Conservation (phyloP, 2,113 vertebrate genomes). For the Dicaeum eximium region DNA sequence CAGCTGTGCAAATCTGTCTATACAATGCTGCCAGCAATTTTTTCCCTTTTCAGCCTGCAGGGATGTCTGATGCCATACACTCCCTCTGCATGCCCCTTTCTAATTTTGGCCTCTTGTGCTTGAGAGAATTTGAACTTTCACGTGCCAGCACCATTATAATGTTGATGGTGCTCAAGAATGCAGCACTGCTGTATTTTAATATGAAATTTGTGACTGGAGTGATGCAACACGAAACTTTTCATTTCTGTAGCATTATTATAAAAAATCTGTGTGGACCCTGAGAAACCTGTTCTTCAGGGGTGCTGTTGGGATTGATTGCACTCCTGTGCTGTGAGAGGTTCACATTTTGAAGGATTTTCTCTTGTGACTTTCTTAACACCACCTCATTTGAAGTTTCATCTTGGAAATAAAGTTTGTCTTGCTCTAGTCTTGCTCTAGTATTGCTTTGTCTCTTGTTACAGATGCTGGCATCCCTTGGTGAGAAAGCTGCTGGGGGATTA, state of each 20-base stretch:
- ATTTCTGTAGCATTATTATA: not conserved
- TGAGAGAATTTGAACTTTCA: not conserved
- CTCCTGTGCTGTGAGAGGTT: not conserved
- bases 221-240: not conserved
- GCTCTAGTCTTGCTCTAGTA: not conserved
- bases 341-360: not conserved
- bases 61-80: not conserved
- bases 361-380: not conserved
- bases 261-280: not conserved
- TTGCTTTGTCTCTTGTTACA: not conserved
- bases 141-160: not conserved
- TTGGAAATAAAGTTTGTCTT: not conserved
- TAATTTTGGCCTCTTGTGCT: not conserved
- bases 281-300: not conserved
- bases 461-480: not conserved
- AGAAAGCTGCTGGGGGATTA: not conserved
- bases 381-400: not conserved
- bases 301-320: not conserved
- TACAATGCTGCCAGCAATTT: conserved; percentile 17
- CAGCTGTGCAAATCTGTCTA: conserved; percentile 53
- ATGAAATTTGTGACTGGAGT: not conserved
- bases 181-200: not conserved
- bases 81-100: not conserved
- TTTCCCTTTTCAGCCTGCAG: not conserved
- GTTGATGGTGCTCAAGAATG: not conserved